Conservation (phyloP, 2,797 vertebrate genomes). For the Adrianichthys oophorus region DNA sequence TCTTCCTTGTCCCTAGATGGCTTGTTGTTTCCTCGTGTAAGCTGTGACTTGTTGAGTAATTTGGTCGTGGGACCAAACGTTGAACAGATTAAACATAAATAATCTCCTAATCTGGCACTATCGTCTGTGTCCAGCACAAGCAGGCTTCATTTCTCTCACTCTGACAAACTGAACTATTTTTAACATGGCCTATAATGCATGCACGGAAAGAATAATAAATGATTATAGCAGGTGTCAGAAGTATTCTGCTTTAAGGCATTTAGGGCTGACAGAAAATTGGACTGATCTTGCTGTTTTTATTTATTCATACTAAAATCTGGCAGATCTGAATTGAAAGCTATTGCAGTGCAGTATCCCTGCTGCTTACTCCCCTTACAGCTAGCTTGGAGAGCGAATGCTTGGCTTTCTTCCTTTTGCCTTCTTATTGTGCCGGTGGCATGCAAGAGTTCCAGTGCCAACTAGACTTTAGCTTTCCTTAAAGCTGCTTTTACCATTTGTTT, state of each 20-base stretch:
- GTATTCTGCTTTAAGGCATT: conserved; percentile 49
- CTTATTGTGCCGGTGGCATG: conserved; percentile 65
- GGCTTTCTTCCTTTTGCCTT: conserved; percentile 61
- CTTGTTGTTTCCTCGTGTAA: conserved; percentile 56
- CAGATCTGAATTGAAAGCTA: conserved; percentile 51
- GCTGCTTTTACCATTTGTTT: conserved; percentile 36
- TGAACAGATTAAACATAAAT: conserved; percentile 60
- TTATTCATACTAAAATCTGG: conserved; percentile 67
- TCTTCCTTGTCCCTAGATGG: conserved; percentile 22
- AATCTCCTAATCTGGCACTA: conserved; percentile 67
- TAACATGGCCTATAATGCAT: conserved; percentile 61
- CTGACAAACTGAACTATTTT: conserved; percentile 53
- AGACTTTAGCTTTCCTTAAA: conserved; percentile 61
- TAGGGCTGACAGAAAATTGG: conserved; percentile 49
- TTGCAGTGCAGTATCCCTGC: conserved; percentile 42
- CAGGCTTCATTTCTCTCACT: conserved; percentile 49
- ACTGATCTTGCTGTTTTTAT: conserved; percentile 57
- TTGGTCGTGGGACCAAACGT: conserved; percentile 45
- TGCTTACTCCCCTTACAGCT: conserved; percentile 47
- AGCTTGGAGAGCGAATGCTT: conserved; percentile 57
- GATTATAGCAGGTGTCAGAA: conserved; percentile 65
- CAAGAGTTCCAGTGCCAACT: conserved; percentile 52
- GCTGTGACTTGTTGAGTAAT: conserved; percentile 65
- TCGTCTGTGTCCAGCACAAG: conserved; percentile 46
- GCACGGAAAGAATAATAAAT: conserved; percentile 47